Base-by-base conservation (phyloP, 1,140 invertebrate genomes). In the Drosophila equinoxialis region DNA sequence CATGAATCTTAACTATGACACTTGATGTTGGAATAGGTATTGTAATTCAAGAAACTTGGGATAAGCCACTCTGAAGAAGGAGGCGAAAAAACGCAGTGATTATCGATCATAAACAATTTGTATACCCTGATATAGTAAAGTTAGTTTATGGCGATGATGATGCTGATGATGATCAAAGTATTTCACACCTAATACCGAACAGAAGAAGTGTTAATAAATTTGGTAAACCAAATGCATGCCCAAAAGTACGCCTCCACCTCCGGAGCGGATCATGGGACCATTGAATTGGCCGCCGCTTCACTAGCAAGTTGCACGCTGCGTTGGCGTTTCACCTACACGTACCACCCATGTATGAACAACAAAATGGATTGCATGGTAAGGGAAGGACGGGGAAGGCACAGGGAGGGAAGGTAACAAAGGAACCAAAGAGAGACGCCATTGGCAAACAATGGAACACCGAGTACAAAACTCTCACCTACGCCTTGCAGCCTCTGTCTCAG, bases 131-230 rank as follows among this genome's bases (percentile, higher is more conserved):
- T n/a, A 45, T 23, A 20, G 35, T 7, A 39, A 39, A 60, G 33
- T 55, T 62, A 63, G 39, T 59, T n/a, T 30, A 14, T 39, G 37
- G 37, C 17, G 45, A 63, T 71, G 17, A 81, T 70, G 82, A 14
- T 39, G 37, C 11, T n/a, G 45, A 63, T 71, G 17, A 81, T 70
- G 82, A 86, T 82, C 83, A 79, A 87, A 82, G 71, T 70, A 70
- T 87, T 87, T 87, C 76, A 76, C 79, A 87, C 83, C 72, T 82
- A 5, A 59, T 35, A 76, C 79, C 83, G 83, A 71, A 65, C 35
- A 35, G 7, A 63, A 58, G 23, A 30, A 10, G 17, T 70, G 67
- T 69, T 86, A 87, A 86, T 79, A 23, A 20, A 66, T 54, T 65
- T 17, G 48, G 37, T 67, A 84, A 77, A 61, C 48, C 30, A 10